These are phyloP conservation scores for Tridacna gigas DNA, from an alignment of 2,888 invertebrate genomes.

Conservation along the genomic window DNA sequence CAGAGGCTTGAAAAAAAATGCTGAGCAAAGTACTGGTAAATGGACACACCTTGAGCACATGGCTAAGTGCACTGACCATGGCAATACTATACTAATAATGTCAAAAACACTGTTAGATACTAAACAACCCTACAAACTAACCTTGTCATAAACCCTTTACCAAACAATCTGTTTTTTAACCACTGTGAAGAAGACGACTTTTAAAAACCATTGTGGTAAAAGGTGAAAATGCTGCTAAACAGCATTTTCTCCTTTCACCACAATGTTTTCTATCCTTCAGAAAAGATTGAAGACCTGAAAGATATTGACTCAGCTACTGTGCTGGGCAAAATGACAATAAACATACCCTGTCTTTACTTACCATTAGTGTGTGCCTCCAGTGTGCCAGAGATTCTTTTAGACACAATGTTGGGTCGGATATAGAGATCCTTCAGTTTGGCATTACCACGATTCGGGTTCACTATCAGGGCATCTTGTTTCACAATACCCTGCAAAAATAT, in stretches of 20 bases:
- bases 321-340: too few relatives aligned
- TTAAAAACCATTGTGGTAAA: background rate
- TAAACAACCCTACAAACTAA: too few relatives aligned
- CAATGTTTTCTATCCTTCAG: background rate
- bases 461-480: slow-evolving; percentile 97
- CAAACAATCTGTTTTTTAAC: background rate
- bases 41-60: too few relatives aligned
- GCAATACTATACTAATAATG: too few relatives aligned
- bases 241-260: background rate
- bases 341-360: slow-evolving; percentile 56
- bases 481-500: slow-evolving; percentile 89
- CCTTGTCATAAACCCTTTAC: too few relatives aligned
- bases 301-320: too few relatives aligned
- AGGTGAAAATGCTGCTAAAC: background rate
- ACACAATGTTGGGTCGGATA: slow-evolving; percentile 99
- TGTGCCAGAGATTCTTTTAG: slow-evolving; percentile 90
- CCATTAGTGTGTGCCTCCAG: slow-evolving; percentile 98
- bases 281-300: too few relatives aligned
- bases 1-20: too few relatives aligned
- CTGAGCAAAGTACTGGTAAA: too few relatives aligned
- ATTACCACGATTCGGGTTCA: slow-evolving; percentile 98
- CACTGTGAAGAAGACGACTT: background rate
- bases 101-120: too few relatives aligned
- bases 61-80: too few relatives aligned
- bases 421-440: slow-evolving; percentile 99